phyloP scores from a whole-genome alignment of 2,797 vertebrate species.

The Heterohyrax brucei region DNA sequence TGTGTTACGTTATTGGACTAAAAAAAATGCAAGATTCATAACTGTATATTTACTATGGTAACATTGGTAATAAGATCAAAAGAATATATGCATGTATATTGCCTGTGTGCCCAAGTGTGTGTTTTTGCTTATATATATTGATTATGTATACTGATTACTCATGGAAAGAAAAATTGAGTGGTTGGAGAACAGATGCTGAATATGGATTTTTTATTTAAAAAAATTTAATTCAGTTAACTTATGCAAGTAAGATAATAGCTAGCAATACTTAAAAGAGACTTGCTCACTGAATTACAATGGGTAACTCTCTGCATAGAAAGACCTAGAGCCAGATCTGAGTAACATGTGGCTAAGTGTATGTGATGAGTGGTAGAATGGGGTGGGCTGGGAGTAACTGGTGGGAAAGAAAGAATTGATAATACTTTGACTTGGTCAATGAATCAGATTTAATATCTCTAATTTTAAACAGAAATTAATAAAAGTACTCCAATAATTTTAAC shows the following conservation, averaged over 20 bases:
- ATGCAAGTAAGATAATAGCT: not conserved
- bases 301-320: not conserved
- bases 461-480: conserved; percentile 44
- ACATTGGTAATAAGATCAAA: not conserved
- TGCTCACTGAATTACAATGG: not conserved
- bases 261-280: not conserved
- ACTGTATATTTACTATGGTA: not conserved
- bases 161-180: not conserved
- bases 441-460: not conserved
- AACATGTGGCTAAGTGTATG: not conserved
- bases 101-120: no score
- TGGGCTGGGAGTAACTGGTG: not conserved
- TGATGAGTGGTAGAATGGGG: no score
- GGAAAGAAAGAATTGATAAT: not conserved
- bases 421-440: not conserved
- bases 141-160: not conserved
- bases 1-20: not conserved
- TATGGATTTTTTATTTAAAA: not conserved
- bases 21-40: not conserved
- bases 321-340: not conserved
- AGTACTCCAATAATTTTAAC: not conserved
- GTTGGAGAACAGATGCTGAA: not conserved
- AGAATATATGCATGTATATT: not conserved
- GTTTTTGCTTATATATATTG: not conserved
- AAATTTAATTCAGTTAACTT: not conserved